Conservation (phyloP, 2,113 vertebrate genomes). For the Symphodus melops region DNA sequence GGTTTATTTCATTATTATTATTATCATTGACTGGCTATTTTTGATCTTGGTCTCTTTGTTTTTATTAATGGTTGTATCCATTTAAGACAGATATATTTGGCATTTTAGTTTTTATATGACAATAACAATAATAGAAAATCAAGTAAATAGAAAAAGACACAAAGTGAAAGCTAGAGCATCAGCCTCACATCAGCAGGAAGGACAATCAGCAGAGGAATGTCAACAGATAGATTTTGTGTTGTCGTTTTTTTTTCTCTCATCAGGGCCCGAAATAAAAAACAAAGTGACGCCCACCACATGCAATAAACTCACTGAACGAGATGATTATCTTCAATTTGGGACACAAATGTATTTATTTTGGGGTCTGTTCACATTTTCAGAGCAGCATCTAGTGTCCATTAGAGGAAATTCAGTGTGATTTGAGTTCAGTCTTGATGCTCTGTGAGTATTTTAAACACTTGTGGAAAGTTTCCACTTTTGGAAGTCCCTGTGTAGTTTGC, state of each 20-base stretch:
- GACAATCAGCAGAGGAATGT: slow-evolving; percentile 27
- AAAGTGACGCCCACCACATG: neutral
- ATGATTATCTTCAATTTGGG: no score
- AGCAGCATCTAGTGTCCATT: neutral
- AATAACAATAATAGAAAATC: neutral
- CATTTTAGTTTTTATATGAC: neutral
- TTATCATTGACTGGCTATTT: no score
- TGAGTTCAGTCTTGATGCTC: neutral
- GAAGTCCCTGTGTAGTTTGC: neutral
- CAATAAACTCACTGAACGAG: no score
- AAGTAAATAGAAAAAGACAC: no score
- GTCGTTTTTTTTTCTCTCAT: neutral
- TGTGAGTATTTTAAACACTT: neutral
- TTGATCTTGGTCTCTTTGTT: no score
- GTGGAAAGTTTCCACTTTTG: neutral
- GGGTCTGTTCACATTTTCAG: neutral
- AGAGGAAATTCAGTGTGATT: neutral
- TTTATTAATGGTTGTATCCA: no score
- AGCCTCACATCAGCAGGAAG: neutral
- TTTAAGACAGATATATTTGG: no score
- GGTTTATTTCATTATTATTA: no score
- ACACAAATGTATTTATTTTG: no score
- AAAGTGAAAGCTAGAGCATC: neutral
- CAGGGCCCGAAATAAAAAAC: neutral
- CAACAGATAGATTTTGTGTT: neutral